Evolutionary conservation across 1,140 invertebrate species (phyloP).

Genomic region (Drosophila carrolli): DNA sequence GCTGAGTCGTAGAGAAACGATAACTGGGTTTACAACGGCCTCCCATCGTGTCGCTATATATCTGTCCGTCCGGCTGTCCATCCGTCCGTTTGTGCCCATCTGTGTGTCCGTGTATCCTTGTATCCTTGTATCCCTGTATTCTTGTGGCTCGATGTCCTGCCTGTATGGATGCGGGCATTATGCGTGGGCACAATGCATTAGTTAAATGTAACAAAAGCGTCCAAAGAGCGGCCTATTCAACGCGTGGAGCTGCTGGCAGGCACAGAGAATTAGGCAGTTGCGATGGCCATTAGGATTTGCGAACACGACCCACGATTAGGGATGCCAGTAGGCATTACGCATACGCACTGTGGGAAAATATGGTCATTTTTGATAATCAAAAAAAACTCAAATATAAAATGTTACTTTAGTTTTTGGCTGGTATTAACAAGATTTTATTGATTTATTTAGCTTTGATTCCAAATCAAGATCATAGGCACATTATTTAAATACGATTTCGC

Average conservation of each 20-base stretch:
- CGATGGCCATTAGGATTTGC: slow-evolving; percentile 45
- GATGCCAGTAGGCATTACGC: slow-evolving; percentile 16
- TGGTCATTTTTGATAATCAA: not conserved
- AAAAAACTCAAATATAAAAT: no score
- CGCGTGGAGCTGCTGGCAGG: slow-evolving; percentile 2
- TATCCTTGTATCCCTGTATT: slow-evolving; percentile 8
- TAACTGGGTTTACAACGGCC: slow-evolving; percentile 32
- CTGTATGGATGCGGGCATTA: slow-evolving; percentile 41
- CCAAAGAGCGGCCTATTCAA: slow-evolving; percentile 30
- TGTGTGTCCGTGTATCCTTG: slow-evolving; percentile 10
- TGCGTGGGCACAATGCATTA: slow-evolving; percentile 55
- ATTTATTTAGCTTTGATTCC: no score
- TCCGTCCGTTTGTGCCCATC: slow-evolving; percentile 10
- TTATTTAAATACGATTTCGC: not conserved
- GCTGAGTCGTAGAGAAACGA: slow-evolving; percentile 3
- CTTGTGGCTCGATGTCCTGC: slow-evolving; percentile 11
- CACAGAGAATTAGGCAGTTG: slow-evolving; percentile 38
- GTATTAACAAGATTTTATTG: no score
- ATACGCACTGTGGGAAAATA: slow-evolving; percentile 28
- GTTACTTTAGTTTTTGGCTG: no score
- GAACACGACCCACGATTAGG: slow-evolving; percentile 23
- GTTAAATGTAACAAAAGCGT: slow-evolving; percentile 53
- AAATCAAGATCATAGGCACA: no score
- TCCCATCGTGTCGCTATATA: slow-evolving; percentile 24
- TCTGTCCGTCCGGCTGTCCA: slow-evolving; percentile 2